Percentiles rank a stretch among this genome's conserved stretches.
Conservation (phyloP, 2,888 invertebrate species). For the Macrophya annulata region DNA sequence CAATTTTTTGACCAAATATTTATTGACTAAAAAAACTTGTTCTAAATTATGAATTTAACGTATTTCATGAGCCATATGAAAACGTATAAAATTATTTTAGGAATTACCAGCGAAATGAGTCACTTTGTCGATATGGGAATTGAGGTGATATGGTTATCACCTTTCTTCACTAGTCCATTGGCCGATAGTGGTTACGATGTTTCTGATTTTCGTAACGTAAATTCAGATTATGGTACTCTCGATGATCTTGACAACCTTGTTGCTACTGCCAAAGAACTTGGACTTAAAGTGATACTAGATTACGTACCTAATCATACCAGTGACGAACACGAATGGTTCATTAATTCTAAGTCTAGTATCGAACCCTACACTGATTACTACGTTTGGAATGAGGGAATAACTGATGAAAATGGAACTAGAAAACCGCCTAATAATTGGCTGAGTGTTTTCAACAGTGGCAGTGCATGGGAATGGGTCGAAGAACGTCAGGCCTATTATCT, state of each 20-base stretch:
- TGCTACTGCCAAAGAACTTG: constrained; percentile 79
- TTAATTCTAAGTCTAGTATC: constrained; percentile 71
- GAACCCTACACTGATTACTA: constrained; percentile 79
- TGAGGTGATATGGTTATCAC: constrained; percentile 86
- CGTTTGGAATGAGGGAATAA: constrained; percentile 79
- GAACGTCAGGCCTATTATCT: constrained; percentile 40
- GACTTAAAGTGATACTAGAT: constrained; percentile 81
- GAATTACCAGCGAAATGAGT: constrained; percentile 82
- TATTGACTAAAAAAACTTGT: too few species aligned
- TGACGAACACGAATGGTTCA: constrained; percentile 84
- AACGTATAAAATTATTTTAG: constrained; percentile 72
- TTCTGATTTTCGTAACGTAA: constrained; percentile 85
- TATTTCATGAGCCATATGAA: neutral
- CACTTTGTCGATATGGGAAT: constrained; percentile 86
- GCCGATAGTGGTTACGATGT: constrained; percentile 90
- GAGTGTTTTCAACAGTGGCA: constrained; percentile 32
- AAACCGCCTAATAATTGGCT: constrained; percentile 33
- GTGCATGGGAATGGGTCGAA: constrained; percentile 45
- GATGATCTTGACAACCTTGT: constrained; percentile 85
- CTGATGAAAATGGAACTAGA: neutral
- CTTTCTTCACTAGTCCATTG: constrained; percentile 85
- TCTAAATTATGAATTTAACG: neutral
- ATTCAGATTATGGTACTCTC: constrained; percentile 86
- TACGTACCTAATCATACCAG: constrained; percentile 87
- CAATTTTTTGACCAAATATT: neutral